phyloP scores from a whole-genome alignment of 2,888 invertebrate genomes.

The Nycteola revayana region DNA sequence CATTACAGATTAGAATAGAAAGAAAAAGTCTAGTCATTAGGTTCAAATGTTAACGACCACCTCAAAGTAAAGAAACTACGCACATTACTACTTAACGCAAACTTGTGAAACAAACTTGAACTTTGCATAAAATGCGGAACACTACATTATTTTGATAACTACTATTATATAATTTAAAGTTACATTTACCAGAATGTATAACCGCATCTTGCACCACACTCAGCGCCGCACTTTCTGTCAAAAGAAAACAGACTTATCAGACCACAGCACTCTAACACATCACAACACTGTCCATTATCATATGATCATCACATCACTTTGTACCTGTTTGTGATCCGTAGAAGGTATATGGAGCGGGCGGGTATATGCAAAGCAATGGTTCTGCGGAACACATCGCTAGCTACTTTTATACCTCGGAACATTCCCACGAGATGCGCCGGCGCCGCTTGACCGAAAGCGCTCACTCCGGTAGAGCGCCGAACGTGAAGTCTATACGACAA shows the following conservation, averaged over 20 bases:
- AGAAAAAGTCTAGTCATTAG: no score
- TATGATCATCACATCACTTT: conserved; percentile 33
- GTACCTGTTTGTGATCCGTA: conserved; percentile 45
- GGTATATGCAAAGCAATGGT: conserved; percentile 69
- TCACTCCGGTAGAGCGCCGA: conserved; percentile 35
- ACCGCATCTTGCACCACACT: conserved; percentile 63
- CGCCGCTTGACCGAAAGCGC: conserved; percentile 65
- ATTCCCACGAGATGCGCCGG: conserved; percentile 69
- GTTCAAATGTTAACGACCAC: conserved; percentile 16
- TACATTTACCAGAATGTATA: conserved; percentile 62
- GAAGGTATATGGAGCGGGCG: conserved; percentile 44
- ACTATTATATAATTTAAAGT: conserved; percentile 21
- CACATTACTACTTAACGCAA: conserved; percentile 6
- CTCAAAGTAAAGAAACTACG: background rate
- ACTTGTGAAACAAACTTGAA: conserved; percentile 29
- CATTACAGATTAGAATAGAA: no score
- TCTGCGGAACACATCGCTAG: conserved; percentile 62
- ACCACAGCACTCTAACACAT: conserved; percentile 37
- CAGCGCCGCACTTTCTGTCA: conserved; percentile 64
- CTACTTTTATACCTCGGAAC: conserved; percentile 80
- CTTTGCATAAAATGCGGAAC: conserved; percentile 12
- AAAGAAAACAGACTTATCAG: conserved; percentile 65
- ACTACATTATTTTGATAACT: conserved; percentile 6
- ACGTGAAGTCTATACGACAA: conserved; percentile 40
- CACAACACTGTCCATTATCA: conserved; percentile 21